Evolutionary conservation across 2,797 vertebrate genomes (phyloP), one percentile per base, ranked within the genome.

Genomic region (Lepilemur ruficaudatus): DNA sequence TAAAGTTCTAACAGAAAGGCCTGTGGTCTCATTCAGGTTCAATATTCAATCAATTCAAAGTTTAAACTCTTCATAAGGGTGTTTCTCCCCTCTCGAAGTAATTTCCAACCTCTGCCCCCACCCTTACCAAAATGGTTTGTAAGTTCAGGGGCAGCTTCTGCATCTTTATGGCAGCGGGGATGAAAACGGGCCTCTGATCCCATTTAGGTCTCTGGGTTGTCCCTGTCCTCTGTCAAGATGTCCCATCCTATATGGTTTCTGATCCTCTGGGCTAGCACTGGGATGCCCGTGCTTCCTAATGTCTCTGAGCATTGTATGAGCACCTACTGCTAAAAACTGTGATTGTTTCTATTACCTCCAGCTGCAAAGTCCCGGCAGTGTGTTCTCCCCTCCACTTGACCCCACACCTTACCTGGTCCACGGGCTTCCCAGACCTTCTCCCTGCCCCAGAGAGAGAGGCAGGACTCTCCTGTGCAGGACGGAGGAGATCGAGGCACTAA

Each of bases 401-500:
- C 41, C 8, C 28, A 57, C 57, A 38, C 5, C 14, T 22, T 20
- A 17, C 18, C 32, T 91, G 48, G 5, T 57, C 20, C 20, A 48
- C 1, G 2, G 20, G 4, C 48, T 43, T 35, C n/a, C 76, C 15
- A 50, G 0, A n/a, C 48, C 48, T 87, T 35, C 30, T n/a, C 23
- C 4, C 15, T 65, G 7, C 6, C 28, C 73, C 8, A 13, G 13
- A 2, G 28, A 30, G 73, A 35, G 43, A 84, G 4, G 61, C 35
- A 86, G 30, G 28, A 22, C 70, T 43, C 46, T 79, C 14, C 57
- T 46, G 3, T 43, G 59, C 43, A 32, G 38, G 35, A 75, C 5
- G 6, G 7, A 25, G 30, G 1, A 0, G 3, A 38, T 8, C 23
- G 2, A 18, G 20, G 9, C 20, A 22, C 15, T 41, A 35, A 4